Evolutionary conservation across 2,113 vertebrate genomes (phyloP).

Genomic region (Rhipidura dahli): DNA sequence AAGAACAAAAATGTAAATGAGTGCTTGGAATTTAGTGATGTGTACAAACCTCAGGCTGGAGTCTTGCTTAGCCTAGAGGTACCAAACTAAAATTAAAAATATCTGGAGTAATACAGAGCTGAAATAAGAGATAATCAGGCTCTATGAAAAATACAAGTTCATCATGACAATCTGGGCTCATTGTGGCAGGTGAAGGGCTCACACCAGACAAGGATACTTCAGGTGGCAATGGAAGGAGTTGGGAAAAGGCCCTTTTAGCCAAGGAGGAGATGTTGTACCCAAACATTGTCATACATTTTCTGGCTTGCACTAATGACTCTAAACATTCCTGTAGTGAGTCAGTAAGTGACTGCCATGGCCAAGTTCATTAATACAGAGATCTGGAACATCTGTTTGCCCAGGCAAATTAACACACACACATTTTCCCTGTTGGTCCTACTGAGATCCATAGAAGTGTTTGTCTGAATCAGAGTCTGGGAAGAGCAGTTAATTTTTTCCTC

Average conservation of each 20-base stretch:
- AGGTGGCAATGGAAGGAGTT: neutral
- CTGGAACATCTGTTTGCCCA: neutral
- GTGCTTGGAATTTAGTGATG: neutral
- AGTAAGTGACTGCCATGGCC: neutral
- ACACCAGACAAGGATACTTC: neutral
- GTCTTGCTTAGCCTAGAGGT: neutral
- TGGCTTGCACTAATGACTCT: neutral
- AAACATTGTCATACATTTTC: neutral
- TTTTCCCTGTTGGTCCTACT: neutral
- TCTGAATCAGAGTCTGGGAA: neutral
- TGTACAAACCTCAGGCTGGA: neutral
- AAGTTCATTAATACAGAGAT: neutral
- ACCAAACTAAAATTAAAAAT: neutral
- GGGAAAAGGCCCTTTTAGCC: neutral
- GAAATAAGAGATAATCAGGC: neutral
- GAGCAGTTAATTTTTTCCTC: neutral
- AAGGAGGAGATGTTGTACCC: neutral
- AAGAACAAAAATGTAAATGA: slow-evolving; percentile 29
- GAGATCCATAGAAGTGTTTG: neutral
- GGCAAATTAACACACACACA: neutral
- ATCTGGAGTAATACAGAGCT: neutral
- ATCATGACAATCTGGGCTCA: neutral
- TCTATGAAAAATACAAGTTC: neutral
- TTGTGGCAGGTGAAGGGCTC: neutral
- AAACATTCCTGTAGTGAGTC: neutral